phyloP scores from a whole-genome alignment of 2,113 vertebrate species.

The Rhodinocichla rosea region DNA sequence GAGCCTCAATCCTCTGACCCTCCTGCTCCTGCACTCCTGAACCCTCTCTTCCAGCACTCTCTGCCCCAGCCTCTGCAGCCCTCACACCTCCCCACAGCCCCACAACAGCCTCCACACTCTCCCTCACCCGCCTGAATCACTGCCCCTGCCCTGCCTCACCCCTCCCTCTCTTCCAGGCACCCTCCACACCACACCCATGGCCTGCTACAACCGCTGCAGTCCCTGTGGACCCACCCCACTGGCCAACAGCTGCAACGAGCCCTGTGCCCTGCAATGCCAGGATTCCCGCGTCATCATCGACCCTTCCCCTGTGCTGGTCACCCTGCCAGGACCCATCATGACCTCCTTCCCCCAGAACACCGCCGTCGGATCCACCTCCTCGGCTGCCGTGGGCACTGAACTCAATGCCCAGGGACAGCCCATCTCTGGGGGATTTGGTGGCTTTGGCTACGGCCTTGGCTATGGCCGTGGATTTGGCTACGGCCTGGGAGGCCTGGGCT shows the following conservation, averaged over 20 bases:
- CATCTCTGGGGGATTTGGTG: background rate
- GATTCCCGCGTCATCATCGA: accelerated
- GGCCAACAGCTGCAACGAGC: background rate
- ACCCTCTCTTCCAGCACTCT: background rate
- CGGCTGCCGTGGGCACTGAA: background rate
- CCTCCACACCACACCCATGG: too few species aligned
- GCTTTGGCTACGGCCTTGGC: background rate
- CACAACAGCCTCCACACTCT: background rate
- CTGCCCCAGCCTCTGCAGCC: too few species aligned
- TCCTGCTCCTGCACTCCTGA: background rate
- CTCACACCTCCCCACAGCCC: background rate
- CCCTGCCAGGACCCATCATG: background rate
- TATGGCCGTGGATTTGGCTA: background rate
- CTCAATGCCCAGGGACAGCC: background rate
- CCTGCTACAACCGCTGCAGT: background rate
- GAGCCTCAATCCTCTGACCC: background rate
- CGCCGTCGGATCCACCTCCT: background rate
- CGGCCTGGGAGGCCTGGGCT: background rate
- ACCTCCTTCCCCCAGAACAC: background rate
- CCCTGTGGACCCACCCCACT: background rate
- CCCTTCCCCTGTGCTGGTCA: background rate
- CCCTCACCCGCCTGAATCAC: too few species aligned
- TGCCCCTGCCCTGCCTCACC: background rate
- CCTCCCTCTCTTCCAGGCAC: too few species aligned
- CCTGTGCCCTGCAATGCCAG: background rate